These are phyloP conservation scores for Tetragonula clypearis DNA, from an alignment of 1,140 invertebrate genomes.

Conservation along the genomic window DNA sequence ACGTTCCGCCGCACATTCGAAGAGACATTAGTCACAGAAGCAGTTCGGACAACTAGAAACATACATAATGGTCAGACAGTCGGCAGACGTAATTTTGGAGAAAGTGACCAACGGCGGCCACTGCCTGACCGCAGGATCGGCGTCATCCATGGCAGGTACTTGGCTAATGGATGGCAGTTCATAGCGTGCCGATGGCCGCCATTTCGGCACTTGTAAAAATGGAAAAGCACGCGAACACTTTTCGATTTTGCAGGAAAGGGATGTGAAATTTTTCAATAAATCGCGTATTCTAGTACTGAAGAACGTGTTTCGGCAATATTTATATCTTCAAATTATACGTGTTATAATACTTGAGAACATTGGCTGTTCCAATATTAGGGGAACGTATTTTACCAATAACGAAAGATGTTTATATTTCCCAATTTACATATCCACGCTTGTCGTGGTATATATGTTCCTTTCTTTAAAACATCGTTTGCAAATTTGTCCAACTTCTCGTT, in stretches of 20 bases:
- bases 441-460: no score
- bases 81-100: background rate
- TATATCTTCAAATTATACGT: no score
- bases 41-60: background rate
- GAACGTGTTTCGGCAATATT: no score
- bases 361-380: no score
- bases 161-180: background rate
- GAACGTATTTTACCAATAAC: no score
- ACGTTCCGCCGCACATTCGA: background rate
- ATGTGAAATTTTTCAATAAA: no score
- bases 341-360: no score
- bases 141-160: background rate
- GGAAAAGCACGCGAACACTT: background rate
- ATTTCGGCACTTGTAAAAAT: background rate
- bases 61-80: background rate
- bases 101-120: background rate
- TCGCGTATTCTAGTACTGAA: no score
- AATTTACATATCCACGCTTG: no score
- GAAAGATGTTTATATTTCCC: no score
- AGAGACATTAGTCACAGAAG: background rate
- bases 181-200: background rate
- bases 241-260: background rate
- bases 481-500: no score
- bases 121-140: background rate
- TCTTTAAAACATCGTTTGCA: no score